phyloP scores from a whole-genome alignment of 2,113 vertebrate species.

The Rhinopomastus cyanomelas region DNA sequence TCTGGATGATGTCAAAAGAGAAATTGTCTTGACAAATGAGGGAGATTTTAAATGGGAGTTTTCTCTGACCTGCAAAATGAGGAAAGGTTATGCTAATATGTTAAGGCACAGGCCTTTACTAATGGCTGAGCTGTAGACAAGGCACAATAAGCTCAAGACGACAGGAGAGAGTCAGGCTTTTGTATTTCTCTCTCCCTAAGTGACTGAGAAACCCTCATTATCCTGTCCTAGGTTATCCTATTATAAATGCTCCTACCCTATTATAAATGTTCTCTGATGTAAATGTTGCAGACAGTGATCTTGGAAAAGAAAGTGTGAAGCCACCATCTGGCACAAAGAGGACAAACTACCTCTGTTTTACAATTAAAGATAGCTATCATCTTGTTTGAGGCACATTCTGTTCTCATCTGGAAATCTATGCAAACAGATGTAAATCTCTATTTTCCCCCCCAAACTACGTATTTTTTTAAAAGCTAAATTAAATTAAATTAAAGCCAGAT shows the following conservation, averaged over 20 bases:
- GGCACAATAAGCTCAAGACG: neutral
- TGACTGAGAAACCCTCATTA: constrained; percentile 55
- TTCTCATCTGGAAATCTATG: constrained; percentile 2
- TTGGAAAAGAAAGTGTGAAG: constrained; percentile 25
- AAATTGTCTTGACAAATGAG: constrained; percentile 68
- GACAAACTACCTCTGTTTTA: constrained; percentile 3
- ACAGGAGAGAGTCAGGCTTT: neutral
- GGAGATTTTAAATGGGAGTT: constrained; percentile 54
- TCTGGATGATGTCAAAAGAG: constrained; percentile 45
- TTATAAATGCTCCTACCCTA: constrained; percentile 51
- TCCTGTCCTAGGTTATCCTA: constrained; percentile 23
- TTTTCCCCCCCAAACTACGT: neutral
- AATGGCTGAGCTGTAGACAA: constrained; percentile 29
- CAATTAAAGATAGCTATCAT: constrained; percentile 1
- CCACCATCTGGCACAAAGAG: neutral
- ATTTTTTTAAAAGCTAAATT: neutral
- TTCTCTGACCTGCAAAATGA: constrained; percentile 46
- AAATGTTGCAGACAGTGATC: neutral
- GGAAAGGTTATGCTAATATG: constrained; percentile 62
- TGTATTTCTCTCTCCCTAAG: constrained; percentile 32
- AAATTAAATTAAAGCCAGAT: neutral
- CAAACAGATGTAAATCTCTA: neutral
- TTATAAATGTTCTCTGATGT: constrained; percentile 42
- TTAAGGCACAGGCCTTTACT: constrained; percentile 41
- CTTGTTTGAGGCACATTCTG: neutral